These are phyloP conservation scores for Eucera pruinosa DNA, from an alignment of 2,888 invertebrate species.

Conservation along the genomic window DNA sequence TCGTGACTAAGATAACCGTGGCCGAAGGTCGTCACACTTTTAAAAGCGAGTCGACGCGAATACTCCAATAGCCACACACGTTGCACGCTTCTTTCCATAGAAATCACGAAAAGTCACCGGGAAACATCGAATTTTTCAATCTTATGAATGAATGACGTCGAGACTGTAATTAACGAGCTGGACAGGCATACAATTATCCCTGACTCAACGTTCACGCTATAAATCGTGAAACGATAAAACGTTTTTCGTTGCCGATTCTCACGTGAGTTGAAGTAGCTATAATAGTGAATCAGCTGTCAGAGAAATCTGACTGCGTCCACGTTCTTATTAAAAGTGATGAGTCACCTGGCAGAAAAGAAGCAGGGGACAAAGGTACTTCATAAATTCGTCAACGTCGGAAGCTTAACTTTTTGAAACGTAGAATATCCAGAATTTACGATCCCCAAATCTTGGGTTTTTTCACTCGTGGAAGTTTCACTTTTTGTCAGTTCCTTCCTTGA, in stretches of 20 bases:
- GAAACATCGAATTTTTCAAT: background rate
- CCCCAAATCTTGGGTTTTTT: too few relatives aligned
- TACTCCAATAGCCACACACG: background rate
- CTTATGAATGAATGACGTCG: conserved; percentile 3
- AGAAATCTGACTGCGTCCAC: background rate
- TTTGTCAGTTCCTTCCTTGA: too few relatives aligned
- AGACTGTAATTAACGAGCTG: background rate
- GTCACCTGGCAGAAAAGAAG: background rate
- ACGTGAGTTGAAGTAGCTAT: background rate
- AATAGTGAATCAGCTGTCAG: conserved; percentile 24
- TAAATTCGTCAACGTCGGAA: background rate
- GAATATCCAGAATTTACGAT: too few relatives aligned
- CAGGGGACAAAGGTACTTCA: background rate
- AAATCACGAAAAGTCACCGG: background rate
- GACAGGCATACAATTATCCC: background rate
- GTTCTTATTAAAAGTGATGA: conserved; percentile 17
- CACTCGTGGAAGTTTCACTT: too few relatives aligned
- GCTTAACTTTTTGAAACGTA: too few relatives aligned
- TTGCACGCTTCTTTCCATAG: background rate
- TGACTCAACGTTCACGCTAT: conserved; percentile 11
- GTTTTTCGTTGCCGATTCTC: background rate
- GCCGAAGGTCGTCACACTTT: conserved; percentile 53
- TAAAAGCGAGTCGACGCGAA: background rate
- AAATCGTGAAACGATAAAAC: conserved; percentile 5
- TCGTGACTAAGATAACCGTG: conserved; percentile 38